Percentiles rank a stretch among this genome's conserved stretches.
These are phyloP conservation scores for Thrips palmi DNA, from an alignment of 1,140 invertebrate species.

Conservation along the genomic window DNA sequence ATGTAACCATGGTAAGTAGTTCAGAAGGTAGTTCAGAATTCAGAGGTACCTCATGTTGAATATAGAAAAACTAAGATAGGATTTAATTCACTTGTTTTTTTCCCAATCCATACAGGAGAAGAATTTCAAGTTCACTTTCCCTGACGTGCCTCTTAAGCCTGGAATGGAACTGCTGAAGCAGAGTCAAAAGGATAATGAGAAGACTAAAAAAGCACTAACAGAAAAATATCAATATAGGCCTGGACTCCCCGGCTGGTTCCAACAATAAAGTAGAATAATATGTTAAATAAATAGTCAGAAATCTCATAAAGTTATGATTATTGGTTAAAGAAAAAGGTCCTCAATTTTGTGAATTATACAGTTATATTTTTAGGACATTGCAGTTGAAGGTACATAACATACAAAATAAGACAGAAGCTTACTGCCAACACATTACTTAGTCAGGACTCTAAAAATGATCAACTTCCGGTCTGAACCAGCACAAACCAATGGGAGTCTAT, in stretches of 20 bases:
- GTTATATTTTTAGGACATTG: too few species aligned
- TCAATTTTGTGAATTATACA: too few species aligned
- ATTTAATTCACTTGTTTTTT: constrained; percentile 5
- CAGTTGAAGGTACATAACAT: too few species aligned
- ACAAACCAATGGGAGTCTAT: too few species aligned
- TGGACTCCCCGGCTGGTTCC: constrained; percentile 16
- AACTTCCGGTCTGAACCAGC: too few species aligned
- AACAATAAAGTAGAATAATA: too few species aligned
- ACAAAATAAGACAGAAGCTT: too few species aligned
- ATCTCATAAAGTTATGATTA: too few species aligned
- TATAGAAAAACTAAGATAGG: background rate
- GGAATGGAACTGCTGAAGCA: constrained; percentile 9
- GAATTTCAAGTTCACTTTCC: constrained; percentile 14
- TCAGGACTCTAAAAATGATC: too few species aligned
- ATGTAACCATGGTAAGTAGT: constrained; percentile 53
- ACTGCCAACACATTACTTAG: too few species aligned
- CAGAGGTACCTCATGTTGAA: background rate
- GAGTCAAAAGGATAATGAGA: constrained; percentile 3
- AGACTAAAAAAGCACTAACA: constrained; percentile 12
- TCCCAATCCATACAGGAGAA: constrained; percentile 12
- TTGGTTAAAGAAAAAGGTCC: too few species aligned
- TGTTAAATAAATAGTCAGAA: too few species aligned
- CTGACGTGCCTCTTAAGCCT: constrained; percentile 11
- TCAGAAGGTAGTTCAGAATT: background rate
- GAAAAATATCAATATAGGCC: constrained; percentile 13